Evolutionary conservation across 2,888 invertebrate genomes (phyloP).

Genomic region (Thecophora atra): DNA sequence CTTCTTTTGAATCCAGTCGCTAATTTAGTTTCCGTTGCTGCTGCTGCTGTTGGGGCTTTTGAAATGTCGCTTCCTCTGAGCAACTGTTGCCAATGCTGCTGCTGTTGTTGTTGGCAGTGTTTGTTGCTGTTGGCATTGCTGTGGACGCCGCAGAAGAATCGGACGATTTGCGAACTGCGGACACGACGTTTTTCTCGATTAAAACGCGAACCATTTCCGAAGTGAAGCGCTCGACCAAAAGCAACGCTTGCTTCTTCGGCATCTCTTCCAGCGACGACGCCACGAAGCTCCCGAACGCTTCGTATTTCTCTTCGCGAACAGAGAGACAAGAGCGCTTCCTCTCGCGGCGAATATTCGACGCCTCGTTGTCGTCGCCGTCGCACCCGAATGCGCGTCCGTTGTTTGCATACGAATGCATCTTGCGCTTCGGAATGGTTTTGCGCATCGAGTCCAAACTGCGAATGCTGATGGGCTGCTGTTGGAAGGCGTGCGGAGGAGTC

Average conservation of each 20-base stretch:
- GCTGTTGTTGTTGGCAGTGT: not conserved
- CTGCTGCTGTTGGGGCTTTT: not conserved
- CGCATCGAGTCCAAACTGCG: slow-evolving; percentile 42
- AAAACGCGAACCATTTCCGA: slow-evolving; percentile 60
- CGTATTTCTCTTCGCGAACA: slow-evolving; percentile 46
- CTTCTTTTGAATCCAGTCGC: not conserved
- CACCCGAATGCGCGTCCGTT: not conserved
- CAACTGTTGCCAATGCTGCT: slow-evolving; percentile 6
- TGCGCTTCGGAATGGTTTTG: slow-evolving; percentile 18
- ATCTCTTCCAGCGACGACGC: slow-evolving; percentile 61
- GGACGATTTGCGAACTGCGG: not conserved
- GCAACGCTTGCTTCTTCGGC: slow-evolving; percentile 57
- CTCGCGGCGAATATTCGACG: not conserved
- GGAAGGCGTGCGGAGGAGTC: slow-evolving; percentile 18
- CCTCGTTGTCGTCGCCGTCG: not conserved
- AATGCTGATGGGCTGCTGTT: slow-evolving; percentile 39
- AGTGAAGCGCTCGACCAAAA: slow-evolving; percentile 63
- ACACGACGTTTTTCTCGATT: slow-evolving; percentile 48
- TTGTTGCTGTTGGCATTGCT: not conserved
- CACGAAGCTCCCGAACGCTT: slow-evolving; percentile 64
- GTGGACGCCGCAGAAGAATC: not conserved
- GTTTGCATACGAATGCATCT: not conserved
- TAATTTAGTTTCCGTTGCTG: not conserved
- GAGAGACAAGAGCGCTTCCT: slow-evolving; percentile 41
- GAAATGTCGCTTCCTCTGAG: not conserved